phyloP scores from a whole-genome alignment of 1,140 invertebrate genomes.

The Leptestheria dahalacensis region DNA sequence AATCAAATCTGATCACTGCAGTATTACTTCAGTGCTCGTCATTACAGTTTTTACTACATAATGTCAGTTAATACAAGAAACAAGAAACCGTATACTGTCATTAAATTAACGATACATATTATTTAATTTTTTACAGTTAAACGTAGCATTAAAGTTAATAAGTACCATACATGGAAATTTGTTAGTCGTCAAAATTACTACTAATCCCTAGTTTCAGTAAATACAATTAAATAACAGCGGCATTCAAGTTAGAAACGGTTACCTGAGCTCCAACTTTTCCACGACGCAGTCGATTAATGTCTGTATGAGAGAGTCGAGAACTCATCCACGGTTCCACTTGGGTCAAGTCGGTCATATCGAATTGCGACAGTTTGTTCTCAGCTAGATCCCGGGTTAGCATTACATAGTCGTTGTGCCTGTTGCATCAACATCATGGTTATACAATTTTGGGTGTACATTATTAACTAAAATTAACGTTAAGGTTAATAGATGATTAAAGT shows the following conservation, averaged over 20 bases:
- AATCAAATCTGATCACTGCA: too few species aligned
- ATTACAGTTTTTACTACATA: too few species aligned
- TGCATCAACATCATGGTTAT: neutral
- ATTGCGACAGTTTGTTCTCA: conserved; percentile 59
- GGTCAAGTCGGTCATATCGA: conserved; percentile 62
- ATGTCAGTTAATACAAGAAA: too few species aligned
- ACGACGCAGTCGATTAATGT: conserved; percentile 61
- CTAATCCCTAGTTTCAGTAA: too few species aligned
- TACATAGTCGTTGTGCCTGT: conserved; percentile 72
- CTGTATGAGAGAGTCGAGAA: conserved; percentile 71
- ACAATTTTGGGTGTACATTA: neutral
- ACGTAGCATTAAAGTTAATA: conserved; percentile 1
- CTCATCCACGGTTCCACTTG: conserved; percentile 59
- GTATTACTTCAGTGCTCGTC: too few species aligned
- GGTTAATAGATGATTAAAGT: too few species aligned
- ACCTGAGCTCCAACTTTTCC: conserved; percentile 76
- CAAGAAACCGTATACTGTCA: too few species aligned
- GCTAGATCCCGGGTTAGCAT: conserved; percentile 68
- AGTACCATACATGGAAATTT: too few species aligned
- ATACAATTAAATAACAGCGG: too few species aligned
- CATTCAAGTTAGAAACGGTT: too few species aligned
- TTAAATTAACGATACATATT: conserved; percentile 17
- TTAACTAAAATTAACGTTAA: neutral
- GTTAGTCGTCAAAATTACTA: too few species aligned
- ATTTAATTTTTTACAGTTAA: conserved; percentile 4